A percentile compares a stretch with the other conserved stretches of the same genome.
phyloP scores from a whole-genome alignment of 1,140 invertebrate species.

The Aphis gossypii region DNA sequence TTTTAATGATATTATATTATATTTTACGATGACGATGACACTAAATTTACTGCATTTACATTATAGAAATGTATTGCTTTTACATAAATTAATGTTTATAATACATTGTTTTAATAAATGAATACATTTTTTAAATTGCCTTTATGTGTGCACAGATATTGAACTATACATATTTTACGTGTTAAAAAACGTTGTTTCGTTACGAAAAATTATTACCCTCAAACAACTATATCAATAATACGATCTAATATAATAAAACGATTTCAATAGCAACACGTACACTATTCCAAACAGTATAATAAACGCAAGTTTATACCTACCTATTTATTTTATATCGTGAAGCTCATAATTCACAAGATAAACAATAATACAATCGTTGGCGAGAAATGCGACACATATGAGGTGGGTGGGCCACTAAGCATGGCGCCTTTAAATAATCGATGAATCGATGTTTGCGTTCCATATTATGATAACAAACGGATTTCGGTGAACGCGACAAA shows the following conservation, averaged over 20 bases:
- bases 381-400: neutral
- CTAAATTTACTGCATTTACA: neutral
- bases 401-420: neutral
- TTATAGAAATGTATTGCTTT: neutral
- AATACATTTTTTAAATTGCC: neutral
- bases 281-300: neutral
- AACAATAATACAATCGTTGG: neutral
- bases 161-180: neutral
- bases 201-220: neutral
- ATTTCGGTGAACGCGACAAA: neutral
- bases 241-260: neutral
- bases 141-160: neutral
- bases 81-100: neutral
- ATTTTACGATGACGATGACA: neutral
- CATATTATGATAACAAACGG: neutral
- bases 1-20: neutral
- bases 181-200: neutral
- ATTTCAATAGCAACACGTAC: neutral
- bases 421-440: neutral
- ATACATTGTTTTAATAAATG: neutral
- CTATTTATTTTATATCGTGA: neutral
- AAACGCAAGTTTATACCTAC: neutral
- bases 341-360: neutral
- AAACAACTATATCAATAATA: neutral
- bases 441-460: neutral